These are phyloP conservation scores for Daboia siamensis DNA, from an alignment of 2,113 vertebrate species.

Conservation along the genomic window DNA sequence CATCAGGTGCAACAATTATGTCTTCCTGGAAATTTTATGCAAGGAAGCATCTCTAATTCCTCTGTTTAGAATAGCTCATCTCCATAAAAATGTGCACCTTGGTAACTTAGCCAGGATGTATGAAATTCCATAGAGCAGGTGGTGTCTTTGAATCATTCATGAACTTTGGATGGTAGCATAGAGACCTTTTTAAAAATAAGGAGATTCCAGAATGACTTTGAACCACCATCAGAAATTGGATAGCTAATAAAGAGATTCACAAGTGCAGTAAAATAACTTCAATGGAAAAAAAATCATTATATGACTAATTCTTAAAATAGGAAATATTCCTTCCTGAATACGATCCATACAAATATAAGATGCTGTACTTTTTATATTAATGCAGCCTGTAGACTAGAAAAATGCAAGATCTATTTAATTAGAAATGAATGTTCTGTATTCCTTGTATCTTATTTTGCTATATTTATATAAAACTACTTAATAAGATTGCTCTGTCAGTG, in stretches of 20 bases:
- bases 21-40: background rate
- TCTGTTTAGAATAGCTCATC: slow-evolving; percentile 1
- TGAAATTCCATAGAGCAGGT: slow-evolving; percentile 14
- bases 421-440: background rate
- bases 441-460: background rate
- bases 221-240: background rate
- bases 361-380: background rate
- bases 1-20: background rate
- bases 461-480: background rate
- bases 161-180: background rate
- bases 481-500: background rate
- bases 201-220: background rate
- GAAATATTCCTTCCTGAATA: background rate
- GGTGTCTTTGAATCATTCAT: slow-evolving; percentile 22
- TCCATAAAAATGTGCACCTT: background rate
- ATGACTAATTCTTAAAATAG: background rate
- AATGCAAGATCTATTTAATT: background rate
- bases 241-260: background rate
- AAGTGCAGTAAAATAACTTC: background rate
- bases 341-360: background rate
- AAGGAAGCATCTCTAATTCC: background rate
- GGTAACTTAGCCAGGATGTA: background rate
- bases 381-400: background rate
- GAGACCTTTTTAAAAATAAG: background rate
- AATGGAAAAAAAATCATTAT: background rate